phyloP scores from a whole-genome alignment of 2,113 vertebrate species.

The Albula goreensis region DNA sequence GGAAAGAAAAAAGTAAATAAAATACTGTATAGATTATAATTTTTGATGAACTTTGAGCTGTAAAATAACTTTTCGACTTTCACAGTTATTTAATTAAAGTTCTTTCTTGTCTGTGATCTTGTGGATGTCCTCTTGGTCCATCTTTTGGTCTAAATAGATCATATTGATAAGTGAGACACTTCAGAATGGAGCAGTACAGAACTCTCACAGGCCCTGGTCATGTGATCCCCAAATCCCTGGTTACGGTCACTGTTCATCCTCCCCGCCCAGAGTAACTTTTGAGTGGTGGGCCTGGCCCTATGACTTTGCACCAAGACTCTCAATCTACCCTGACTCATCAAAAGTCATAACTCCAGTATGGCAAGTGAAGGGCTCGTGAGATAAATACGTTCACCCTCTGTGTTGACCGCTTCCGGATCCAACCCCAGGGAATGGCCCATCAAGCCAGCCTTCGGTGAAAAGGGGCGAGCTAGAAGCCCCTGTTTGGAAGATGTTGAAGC shows the following conservation, averaged over 20 bases:
- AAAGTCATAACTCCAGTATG: not conserved
- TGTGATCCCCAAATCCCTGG: not conserved
- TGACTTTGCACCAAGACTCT: not conserved
- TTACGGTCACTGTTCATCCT: not conserved
- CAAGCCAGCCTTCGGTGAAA: not conserved
- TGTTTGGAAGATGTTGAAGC: too few species aligned
- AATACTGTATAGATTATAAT: constrained; percentile 98
- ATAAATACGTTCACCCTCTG: not conserved
- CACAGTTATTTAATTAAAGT: constrained; percentile 99
- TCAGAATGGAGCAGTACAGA: not conserved
- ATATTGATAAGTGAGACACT: not conserved
- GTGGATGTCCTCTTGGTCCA: constrained; percentile 25
- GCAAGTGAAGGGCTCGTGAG: not conserved
- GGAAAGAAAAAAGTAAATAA: constrained; percentile 71
- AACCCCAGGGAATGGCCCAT: too few species aligned
- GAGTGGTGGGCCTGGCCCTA: not conserved
- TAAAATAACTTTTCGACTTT: constrained; percentile 98
- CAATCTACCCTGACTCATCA: not conserved
- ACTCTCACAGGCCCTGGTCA: not conserved
- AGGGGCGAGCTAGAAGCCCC: not conserved
- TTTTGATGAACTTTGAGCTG: constrained; percentile 96
- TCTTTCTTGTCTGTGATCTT: constrained; percentile 93
- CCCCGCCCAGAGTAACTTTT: not conserved
- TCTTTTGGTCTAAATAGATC: not conserved
- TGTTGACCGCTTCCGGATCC: not conserved